Percentiles rank a stretch among this genome's conserved stretches.
Evolutionary conservation across 2,888 invertebrate species (phyloP).

Genomic region (Copidosoma aretas): DNA sequence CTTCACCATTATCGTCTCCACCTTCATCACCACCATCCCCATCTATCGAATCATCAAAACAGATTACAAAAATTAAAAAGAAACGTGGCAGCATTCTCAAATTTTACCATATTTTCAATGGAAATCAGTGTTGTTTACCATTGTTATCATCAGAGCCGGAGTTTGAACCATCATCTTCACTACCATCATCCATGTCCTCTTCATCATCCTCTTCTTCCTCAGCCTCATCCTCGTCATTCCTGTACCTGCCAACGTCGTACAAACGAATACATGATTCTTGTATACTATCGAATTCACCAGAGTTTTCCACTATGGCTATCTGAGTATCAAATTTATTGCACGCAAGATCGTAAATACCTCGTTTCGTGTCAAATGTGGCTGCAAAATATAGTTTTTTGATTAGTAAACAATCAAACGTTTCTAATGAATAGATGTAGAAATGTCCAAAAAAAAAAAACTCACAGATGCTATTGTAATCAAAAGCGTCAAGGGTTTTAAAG

Average conservation of each 20-base stretch:
- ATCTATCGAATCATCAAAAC: constrained; percentile 32
- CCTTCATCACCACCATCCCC: constrained; percentile 43
- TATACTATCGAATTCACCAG: constrained; percentile 80
- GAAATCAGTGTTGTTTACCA: constrained; percentile 50
- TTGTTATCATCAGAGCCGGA: constrained; percentile 63
- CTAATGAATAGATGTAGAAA: neutral
- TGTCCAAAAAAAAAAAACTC: constrained; percentile 46
- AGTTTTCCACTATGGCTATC: constrained; percentile 90
- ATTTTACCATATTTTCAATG: neutral
- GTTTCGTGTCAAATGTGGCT: constrained; percentile 93
- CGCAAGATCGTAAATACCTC: constrained; percentile 85
- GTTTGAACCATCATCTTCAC: constrained; percentile 67
- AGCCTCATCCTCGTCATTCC: constrained; percentile 89
- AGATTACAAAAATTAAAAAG: constrained; percentile 3
- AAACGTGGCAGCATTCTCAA: neutral
- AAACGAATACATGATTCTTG: constrained; percentile 90
- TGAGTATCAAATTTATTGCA: constrained; percentile 85
- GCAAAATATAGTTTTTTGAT: too few species aligned
- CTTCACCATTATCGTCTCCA: constrained; percentile 14
- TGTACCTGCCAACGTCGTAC: constrained; percentile 88
- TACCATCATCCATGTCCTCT: constrained; percentile 64
- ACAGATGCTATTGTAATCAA: constrained; percentile 93
- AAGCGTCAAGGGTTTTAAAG: constrained; percentile 92
- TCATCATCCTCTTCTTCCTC: constrained; percentile 73
- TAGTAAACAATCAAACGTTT: neutral